These are phyloP conservation scores for Dromococcyx pavoninus DNA, from an alignment of 2,797 vertebrate species.

Conservation along the genomic window DNA sequence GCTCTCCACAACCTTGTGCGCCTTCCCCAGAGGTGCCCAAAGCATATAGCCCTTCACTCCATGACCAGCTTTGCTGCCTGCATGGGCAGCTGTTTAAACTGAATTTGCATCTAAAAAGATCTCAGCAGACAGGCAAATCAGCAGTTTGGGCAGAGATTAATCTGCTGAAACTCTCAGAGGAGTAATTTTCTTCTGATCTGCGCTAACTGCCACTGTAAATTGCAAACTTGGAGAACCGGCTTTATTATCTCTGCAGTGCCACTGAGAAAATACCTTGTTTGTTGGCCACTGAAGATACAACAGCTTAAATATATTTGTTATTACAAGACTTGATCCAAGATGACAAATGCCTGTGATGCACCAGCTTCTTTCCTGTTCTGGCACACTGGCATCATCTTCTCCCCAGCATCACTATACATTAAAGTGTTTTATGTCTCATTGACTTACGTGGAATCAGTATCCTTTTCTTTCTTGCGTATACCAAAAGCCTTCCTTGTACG, in stretches of 20 bases:
- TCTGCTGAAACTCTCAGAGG: not conserved
- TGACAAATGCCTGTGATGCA: fast-evolving
- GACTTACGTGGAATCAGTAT: constrained; percentile 92
- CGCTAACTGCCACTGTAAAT: not conserved
- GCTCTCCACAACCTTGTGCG: fast-evolving
- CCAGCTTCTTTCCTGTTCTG: not conserved
- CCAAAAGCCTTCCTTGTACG: constrained; percentile 96
- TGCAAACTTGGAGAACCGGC: fast-evolving
- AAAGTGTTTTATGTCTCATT: not conserved
- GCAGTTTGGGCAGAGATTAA: not conserved
- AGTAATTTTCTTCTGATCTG: not conserved
- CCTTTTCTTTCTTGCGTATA: constrained; percentile 97
- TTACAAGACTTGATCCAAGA: fast-evolving
- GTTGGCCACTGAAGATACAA: fast-evolving
- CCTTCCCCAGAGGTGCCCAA: not conserved
- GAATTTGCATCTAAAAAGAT: not conserved
- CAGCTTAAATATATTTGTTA: fast-evolving
- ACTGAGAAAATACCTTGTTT: fast-evolving
- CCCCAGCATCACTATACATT: not conserved
- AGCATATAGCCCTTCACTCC: not conserved
- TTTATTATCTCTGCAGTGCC: not conserved
- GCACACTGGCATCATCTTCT: not conserved
- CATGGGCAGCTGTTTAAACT: not conserved
- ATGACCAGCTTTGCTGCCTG: fast-evolving
- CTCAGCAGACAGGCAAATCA: not conserved